Percentiles rank a stretch among this genome's conserved stretches.
Conservation (phyloP, 2,113 vertebrate genomes). For the Clarias magur region DNA sequence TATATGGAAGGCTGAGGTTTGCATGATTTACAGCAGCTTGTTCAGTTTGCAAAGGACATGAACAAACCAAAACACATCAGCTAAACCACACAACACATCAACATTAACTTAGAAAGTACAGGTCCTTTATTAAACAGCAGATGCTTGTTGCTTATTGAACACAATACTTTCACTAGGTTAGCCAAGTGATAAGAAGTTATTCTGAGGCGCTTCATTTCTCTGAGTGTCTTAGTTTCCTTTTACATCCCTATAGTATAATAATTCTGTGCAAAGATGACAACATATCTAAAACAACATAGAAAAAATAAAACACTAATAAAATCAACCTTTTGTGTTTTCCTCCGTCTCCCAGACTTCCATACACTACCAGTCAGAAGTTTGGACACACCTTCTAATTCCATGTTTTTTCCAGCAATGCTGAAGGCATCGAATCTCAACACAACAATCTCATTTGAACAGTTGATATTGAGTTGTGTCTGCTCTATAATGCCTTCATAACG, state of each 20-base stretch:
- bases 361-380: too few relatives aligned
- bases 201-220: background rate
- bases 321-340: background rate
- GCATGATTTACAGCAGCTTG: background rate
- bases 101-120: background rate
- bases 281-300: background rate
- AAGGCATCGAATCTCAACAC: too few relatives aligned
- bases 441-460: too few relatives aligned
- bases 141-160: background rate
- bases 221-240: background rate
- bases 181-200: background rate
- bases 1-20: background rate
- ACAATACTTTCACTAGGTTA: background rate
- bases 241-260: background rate
- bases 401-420: too few relatives aligned
- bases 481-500: too few relatives aligned
- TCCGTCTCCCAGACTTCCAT: too few relatives aligned
- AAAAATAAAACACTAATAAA: background rate
- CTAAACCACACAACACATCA: background rate
- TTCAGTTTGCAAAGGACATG: background rate
- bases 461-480: too few relatives aligned
- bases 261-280: background rate
- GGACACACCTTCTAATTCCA: too few relatives aligned
- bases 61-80: background rate
- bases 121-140: background rate